These are phyloP conservation scores for Aphelenchoides fujianensis DNA, from an alignment of 1,140 invertebrate genomes.

Conservation along the genomic window DNA sequence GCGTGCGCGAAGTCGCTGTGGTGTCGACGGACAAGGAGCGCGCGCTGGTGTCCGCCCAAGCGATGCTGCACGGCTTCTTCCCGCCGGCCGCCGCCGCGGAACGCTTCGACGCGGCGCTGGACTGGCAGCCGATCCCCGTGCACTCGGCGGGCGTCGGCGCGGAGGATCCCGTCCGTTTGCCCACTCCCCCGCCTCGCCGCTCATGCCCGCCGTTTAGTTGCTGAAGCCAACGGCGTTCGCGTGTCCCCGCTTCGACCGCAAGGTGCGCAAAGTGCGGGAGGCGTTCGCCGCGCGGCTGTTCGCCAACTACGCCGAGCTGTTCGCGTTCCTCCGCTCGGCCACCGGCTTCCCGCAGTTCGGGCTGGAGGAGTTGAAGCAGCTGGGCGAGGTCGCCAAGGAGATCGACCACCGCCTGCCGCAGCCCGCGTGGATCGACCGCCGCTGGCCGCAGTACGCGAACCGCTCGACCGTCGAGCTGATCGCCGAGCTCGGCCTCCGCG, in stretches of 20 bases:
- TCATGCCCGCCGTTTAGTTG: slow-evolving; percentile 24
- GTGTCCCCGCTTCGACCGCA: slow-evolving; percentile 21
- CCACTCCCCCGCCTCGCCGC: no score
- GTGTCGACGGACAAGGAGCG: slow-evolving; percentile 33
- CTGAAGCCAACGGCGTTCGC: slow-evolving; percentile 25
- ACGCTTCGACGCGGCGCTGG: background rate
- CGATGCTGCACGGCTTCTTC: slow-evolving; percentile 27
- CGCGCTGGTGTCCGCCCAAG: slow-evolving; percentile 30
- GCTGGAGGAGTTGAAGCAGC: slow-evolving; percentile 12
- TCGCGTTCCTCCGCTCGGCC: slow-evolving; percentile 6
- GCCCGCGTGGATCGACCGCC: slow-evolving; percentile 27
- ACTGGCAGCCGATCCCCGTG: slow-evolving; percentile 38
- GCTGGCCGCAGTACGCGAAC: slow-evolving; percentile 18
- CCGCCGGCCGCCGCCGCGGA: slow-evolving; percentile 14
- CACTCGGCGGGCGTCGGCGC: slow-evolving; percentile 11
- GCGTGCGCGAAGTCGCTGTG: slow-evolving; percentile 22
- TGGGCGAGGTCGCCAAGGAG: slow-evolving; percentile 22
- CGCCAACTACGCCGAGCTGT: slow-evolving; percentile 26
- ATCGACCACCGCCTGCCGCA: slow-evolving; percentile 16
- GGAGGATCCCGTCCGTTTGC: slow-evolving; percentile 28
- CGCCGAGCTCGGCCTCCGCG: slow-evolving; percentile 18
- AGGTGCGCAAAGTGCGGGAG: background rate
- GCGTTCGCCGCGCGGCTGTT: background rate
- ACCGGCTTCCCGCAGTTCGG: background rate
- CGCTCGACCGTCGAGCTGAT: slow-evolving; percentile 17